A percentile compares a stretch with the other conserved stretches of the same genome.
Evolutionary conservation across 1,140 invertebrate genomes (phyloP).

Genomic region (Drosophila truncata): DNA sequence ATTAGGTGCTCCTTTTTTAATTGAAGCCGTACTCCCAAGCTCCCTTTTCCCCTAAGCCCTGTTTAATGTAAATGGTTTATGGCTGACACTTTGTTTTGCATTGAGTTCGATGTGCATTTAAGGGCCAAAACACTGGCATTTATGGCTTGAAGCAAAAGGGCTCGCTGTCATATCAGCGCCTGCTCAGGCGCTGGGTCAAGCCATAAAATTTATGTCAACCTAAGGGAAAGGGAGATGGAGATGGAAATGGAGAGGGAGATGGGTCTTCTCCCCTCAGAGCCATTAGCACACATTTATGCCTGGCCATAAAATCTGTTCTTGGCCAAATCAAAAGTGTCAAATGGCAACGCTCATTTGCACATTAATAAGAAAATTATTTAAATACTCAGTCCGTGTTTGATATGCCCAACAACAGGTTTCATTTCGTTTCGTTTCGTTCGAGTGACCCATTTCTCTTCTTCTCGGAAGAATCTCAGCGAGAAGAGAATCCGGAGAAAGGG

Average conservation of each 20-base stretch:
- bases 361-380: conserved; percentile 78
- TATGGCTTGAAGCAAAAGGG: conserved; percentile 24
- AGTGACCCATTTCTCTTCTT: conserved; percentile 68
- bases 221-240: background rate
- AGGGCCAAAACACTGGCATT: conserved; percentile 23
- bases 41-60: background rate
- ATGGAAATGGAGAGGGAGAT: too few species aligned
- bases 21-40: background rate
- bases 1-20: conserved; percentile 40
- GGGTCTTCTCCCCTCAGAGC: background rate
- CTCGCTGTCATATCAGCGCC: conserved; percentile 34
- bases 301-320: conserved; percentile 54
- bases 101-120: conserved; percentile 17
- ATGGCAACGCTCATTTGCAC: conserved; percentile 69
- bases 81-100: conserved; percentile 37
- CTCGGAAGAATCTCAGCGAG: conserved; percentile 1
- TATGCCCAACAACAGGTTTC: conserved; percentile 58
- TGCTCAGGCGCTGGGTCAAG: conserved; percentile 27
- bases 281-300: conserved; percentile 62
- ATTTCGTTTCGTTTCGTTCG: conserved; percentile 48
- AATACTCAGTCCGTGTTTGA: conserved; percentile 41
- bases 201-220: conserved; percentile 61
- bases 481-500: conserved; percentile 9
- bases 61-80: conserved; percentile 36
- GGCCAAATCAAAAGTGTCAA: conserved; percentile 76